Evolutionary conservation across 2,888 invertebrate species (phyloP).

Genomic region (Alsophila aescularia): DNA sequence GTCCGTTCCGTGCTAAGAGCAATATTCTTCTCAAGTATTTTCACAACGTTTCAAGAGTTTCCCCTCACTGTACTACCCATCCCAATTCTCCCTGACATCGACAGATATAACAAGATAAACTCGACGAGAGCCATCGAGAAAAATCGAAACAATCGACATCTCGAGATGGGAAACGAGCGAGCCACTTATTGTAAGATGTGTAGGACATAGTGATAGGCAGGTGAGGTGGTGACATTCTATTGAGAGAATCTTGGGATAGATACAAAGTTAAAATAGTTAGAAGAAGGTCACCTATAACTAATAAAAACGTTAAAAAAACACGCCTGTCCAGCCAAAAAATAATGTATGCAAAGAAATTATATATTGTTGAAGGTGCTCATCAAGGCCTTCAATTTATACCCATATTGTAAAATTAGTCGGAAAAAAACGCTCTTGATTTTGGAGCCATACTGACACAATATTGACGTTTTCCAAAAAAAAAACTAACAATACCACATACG

Average conservation of each 20-base stretch:
- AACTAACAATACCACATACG: no score
- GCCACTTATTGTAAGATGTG: conserved; percentile 7
- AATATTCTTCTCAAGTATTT: conserved; percentile 14
- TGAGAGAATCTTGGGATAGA: not conserved
- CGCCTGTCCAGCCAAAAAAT: no score
- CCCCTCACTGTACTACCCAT: conserved; percentile 6
- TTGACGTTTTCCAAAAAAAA: no score
- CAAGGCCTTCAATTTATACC: no score
- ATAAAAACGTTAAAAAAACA: no score
- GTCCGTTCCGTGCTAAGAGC: not conserved
- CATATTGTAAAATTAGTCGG: no score
- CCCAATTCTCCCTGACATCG: not conserved
- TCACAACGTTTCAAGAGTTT: conserved; percentile 7
- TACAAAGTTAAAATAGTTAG: no score
- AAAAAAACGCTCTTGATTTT: no score
- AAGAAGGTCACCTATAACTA: no score
- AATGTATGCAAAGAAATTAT: no score
- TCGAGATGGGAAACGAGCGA: conserved; percentile 19
- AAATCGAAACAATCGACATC: conserved; percentile 37
- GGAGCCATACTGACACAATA: no score
- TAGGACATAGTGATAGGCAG: not conserved
- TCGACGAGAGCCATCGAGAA: conserved; percentile 30
- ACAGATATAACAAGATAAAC: conserved; percentile 30
- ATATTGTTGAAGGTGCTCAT: no score
- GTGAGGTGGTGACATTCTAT: not conserved